Evolutionary conservation across 2,113 vertebrate genomes (phyloP), one percentile per base, ranked within the genome.

Genomic region (Pipra filicauda): DNA sequence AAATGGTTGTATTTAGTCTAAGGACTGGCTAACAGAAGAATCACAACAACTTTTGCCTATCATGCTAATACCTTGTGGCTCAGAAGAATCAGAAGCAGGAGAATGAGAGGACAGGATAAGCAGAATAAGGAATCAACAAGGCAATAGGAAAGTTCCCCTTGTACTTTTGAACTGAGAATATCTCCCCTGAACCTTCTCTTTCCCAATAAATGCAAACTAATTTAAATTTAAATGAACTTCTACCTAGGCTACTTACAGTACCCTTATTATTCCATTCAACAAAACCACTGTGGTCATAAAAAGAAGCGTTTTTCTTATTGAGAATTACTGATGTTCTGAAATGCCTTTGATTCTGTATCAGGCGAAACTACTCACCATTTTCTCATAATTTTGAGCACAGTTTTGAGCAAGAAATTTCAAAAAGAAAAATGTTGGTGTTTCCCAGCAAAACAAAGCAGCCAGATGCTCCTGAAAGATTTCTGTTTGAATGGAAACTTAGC

Each of bases 1-100:
- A 66, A 4, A 57, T 39, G 17, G 15, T 48, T 75, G 26, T 46
- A 66, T 71, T 84, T 81, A 71, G 33, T 77, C 23, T 59, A 62
- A 75, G 31, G 51, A 49, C 33, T 72, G 19, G 61, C 9, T 41
- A 43, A 59, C 5, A n/a, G 35, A 76, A 73, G 46, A 89, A 70
- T 70, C 54, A 72, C 35, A 57, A 0, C 52, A 51, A 62, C 19
- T 85, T 77, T 61, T 59, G 37, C 85, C 48, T 86, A 28, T 35
- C 62, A 44, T 9, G 10, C 41, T 39, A 91, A 79, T 26, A 70
- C 31, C 20, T 13, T 55, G 55, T 83, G 61, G 74, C 95, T 93
- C 90, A 78, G 64, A 95, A 89, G 58, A 91, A 93, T 89, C 61
- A 94, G 93, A 94, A 78, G 24, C n/a, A 80, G 13, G 11, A 30